Evolutionary conservation across 1,140 invertebrate species (phyloP), one percentile per base, ranked within the genome.

Genomic region (Lasioglossum baleicum): DNA sequence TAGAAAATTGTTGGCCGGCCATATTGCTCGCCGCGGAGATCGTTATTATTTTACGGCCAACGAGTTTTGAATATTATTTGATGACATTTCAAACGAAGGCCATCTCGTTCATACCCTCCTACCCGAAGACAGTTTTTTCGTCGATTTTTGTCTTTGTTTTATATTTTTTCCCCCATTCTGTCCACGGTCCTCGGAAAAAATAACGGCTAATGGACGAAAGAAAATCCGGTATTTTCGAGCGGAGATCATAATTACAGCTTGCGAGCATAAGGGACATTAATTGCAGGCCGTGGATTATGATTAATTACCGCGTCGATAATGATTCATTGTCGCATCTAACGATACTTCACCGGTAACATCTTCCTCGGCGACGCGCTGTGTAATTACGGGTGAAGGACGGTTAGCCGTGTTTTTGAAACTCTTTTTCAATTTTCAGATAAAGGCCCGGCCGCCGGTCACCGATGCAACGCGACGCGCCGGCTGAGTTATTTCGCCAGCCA

Each of bases 261-360:
- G 20, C 71, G 44, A 22, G 20, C 60, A 15, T 73, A 80, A 63
- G 40, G 72, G 69, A 83, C 81, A 63, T 64, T 85, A 85, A 86
- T 86, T 85, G 78, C 71, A 85, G 83, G 35, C 71, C 63, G 22
- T 11, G 60, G n/a, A 83, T 75, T 69, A 53, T 86, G 83, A 86
- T 86, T 83, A 83, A 86, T 86, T 67, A 76, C 80, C 56, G 68
- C 69, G 68, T 78, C 71, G 81, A 75, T 71, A 81, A 85, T 85
- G 81, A 86, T 86, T 86, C 80, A 86, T 86, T 85, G 83, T 85
- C 80, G 64, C 83, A n/a, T 82, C 72, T 69, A 73, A 53, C 65
- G 53, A 68, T 73, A 65, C 66, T 35, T 81, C n/a, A 26, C 22
- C 35, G 53, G 66, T 84, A 85, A 85, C 83, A 63, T 86, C 84